These are phyloP conservation scores for Eledona agricola DNA, from an alignment of 2,888 invertebrate species.

Conservation along the genomic window DNA sequence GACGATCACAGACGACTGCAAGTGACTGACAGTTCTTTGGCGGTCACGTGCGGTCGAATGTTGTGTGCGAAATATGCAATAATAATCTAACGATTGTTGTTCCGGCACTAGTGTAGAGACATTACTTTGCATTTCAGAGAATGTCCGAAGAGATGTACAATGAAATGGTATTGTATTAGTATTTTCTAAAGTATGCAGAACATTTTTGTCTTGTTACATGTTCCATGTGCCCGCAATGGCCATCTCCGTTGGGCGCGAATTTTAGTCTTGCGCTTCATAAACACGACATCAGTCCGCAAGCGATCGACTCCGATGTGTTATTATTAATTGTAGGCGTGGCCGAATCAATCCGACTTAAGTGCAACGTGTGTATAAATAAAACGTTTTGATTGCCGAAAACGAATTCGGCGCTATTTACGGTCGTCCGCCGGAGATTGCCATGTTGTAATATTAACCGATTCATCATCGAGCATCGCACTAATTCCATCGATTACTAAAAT, in stretches of 20 bases:
- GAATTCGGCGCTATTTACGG: constrained; percentile 1
- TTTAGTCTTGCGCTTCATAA: constrained; percentile 8
- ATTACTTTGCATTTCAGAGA: constrained; percentile 77
- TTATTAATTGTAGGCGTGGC: constrained; percentile 26
- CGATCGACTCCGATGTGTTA: constrained; percentile 4
- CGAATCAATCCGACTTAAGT: constrained; percentile 1
- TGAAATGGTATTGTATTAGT: constrained; percentile 77
- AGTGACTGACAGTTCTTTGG: too few relatives aligned
- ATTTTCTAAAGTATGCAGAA: constrained; percentile 48
- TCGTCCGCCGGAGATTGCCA: constrained; percentile 4
- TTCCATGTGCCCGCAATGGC: constrained; percentile 31
- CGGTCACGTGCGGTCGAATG: constrained; percentile 6
- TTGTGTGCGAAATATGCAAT: too few relatives aligned
- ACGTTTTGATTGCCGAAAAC: constrained; percentile 11
- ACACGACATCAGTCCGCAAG: neutral
- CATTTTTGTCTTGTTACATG: constrained; percentile 46
- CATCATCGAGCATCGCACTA: constrained; percentile 33
- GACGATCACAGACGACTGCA: too few relatives aligned
- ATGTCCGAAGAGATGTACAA: constrained; percentile 85
- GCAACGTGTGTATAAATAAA: constrained; percentile 10
- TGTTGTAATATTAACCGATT: constrained; percentile 10
- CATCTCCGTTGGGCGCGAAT: constrained; percentile 23
- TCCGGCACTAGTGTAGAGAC: constrained; percentile 50
- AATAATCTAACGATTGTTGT: neutral
- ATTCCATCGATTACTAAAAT: constrained; percentile 32